These are phyloP conservation scores for Muntiacus reevesi DNA, from an alignment of 2,113 vertebrate species.

Conservation along the genomic window DNA sequence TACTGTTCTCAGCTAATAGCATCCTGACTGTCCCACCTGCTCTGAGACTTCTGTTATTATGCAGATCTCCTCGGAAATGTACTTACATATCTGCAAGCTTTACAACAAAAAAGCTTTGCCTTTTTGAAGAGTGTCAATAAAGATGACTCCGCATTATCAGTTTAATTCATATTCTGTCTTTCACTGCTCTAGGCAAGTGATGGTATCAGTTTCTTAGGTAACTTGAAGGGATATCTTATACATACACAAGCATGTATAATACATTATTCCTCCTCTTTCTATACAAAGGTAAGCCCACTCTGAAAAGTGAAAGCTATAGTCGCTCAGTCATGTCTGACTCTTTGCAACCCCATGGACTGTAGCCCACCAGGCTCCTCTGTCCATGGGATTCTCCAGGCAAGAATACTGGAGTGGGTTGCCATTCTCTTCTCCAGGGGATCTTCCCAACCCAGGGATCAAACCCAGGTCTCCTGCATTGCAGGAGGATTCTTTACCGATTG, in stretches of 20 bases:
- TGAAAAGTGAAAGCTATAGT: neutral
- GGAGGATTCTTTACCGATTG: neutral
- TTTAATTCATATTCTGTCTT: neutral
- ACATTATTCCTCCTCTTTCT: neutral
- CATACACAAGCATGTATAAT: neutral
- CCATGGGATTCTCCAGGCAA: neutral
- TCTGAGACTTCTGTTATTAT: neutral
- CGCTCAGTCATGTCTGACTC: neutral
- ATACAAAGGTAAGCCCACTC: neutral
- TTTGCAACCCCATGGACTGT: neutral
- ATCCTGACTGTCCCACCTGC: neutral
- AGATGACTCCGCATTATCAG: neutral
- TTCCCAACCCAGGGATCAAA: neutral
- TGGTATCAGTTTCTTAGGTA: neutral
- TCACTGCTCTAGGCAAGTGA: neutral
- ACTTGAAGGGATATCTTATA: neutral
- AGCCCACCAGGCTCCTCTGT: neutral
- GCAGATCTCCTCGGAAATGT: neutral
- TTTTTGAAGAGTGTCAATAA: neutral
- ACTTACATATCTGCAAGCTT: neutral
- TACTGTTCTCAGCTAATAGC: neutral
- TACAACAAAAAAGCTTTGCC: neutral
- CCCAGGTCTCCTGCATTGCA: neutral
- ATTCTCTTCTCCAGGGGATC: neutral
- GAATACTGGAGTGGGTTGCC: neutral